phyloP scores from a whole-genome alignment of 2,113 vertebrate species.

The Mustelus asterias region DNA sequence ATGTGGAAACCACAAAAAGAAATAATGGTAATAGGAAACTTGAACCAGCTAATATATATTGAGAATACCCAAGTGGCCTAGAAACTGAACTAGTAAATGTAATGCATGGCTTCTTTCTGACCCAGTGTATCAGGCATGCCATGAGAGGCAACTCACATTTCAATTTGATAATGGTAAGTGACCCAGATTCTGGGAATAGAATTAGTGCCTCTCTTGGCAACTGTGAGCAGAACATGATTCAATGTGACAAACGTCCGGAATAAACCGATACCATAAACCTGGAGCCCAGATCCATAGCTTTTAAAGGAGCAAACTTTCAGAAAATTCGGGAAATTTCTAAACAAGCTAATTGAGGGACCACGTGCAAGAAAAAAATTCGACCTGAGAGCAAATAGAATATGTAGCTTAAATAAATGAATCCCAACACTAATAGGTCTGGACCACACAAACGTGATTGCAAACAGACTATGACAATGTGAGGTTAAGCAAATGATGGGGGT shows the following conservation, averaged over 20 bases:
- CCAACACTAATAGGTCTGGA: not conserved
- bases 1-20: not conserved
- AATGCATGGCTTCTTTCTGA: not conserved
- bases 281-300: not conserved
- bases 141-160: slow-evolving; percentile 21
- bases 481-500: not conserved
- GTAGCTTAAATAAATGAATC: not conserved
- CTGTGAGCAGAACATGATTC: not conserved
- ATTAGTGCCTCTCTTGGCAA: not conserved
- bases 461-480: not conserved
- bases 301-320: not conserved
- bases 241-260: not conserved
- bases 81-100: not conserved
- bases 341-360: not conserved
- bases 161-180: slow-evolving; percentile 17
- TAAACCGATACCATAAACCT: not conserved
- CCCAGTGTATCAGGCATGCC: not conserved
- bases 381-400: not conserved
- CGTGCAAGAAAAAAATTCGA: not conserved
- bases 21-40: not conserved
- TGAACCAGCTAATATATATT: not conserved
- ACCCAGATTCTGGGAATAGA: slow-evolving; percentile 21
- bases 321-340: not conserved
- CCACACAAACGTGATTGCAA: not conserved
- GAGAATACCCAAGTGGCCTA: not conserved